A percentile compares a stretch with the other conserved stretches of the same genome.
Conservation (phyloP, 1,140 invertebrate genomes). For the Ylistrum balloti region DNA sequence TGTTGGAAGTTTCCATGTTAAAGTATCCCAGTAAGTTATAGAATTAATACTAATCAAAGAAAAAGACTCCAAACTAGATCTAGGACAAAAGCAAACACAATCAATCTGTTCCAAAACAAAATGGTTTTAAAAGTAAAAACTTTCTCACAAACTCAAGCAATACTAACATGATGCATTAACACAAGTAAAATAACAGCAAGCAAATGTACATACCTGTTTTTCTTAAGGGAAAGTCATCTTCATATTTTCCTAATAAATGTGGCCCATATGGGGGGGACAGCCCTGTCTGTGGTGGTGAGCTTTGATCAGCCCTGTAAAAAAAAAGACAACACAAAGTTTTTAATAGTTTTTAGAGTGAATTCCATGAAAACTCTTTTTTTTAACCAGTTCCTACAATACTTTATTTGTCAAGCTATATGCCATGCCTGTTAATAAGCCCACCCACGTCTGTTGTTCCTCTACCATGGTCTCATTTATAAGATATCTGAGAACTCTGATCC, state of each 20-base stretch:
- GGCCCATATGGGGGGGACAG: slow-evolving; percentile 82
- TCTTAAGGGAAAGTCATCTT: slow-evolving; percentile 94
- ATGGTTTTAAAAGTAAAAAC: slow-evolving; percentile 40
- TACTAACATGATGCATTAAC: not conserved
- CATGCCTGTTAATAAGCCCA: too few relatives aligned
- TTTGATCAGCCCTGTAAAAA: slow-evolving; percentile 75
- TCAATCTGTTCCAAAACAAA: slow-evolving; percentile 34
- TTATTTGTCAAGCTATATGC: too few relatives aligned
- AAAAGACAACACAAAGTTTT: not conserved
- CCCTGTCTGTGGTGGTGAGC: slow-evolving; percentile 77
- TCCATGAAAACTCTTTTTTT: too few relatives aligned
- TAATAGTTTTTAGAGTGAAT: too few relatives aligned
- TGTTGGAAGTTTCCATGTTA: not conserved
- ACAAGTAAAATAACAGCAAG: not conserved
- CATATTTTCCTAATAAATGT: slow-evolving; percentile 86
- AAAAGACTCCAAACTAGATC: not conserved
- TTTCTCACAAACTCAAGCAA: slow-evolving; percentile 42
- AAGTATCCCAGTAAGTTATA: not conserved
- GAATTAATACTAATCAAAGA: not conserved
- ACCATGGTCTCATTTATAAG: too few relatives aligned
- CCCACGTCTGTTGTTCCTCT: too few relatives aligned
- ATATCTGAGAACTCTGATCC: too few relatives aligned
- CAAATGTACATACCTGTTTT: slow-evolving; percentile 91
- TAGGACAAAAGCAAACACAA: slow-evolving; percentile 27
- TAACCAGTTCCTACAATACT: too few relatives aligned